Evolutionary conservation across 1,140 invertebrate species (phyloP), one percentile per base, ranked within the genome.

Genomic region (Leptoteleia sp.): DNA sequence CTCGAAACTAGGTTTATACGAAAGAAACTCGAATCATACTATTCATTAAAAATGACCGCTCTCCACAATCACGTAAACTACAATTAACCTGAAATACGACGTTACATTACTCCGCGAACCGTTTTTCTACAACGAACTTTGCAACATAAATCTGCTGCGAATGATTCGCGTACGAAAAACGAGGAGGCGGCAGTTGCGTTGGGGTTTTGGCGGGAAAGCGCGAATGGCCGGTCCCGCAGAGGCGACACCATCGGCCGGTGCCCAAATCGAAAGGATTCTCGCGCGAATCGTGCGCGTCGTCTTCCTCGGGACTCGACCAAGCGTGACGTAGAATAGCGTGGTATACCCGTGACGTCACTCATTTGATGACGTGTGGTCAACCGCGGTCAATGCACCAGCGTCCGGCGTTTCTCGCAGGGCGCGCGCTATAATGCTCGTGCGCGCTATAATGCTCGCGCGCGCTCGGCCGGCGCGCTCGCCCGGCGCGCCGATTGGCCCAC

Each of bases 331-430:
- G 81, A 82, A 64, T 79, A 81, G 79, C 85, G 84, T 85, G 82
- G 82, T 83, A 81, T 82, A 81, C 78, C 75, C 61, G 85, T 89
- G 88, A 90, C 88, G 88, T 89, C 88, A 89, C 83, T 87, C 84
- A 86, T 87, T 88, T 83, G 88, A 89, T 89, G 88, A 89, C 88
- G 88, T 86, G 88, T 89, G 88, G 88, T 90, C 89, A 90, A 88
- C 86, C 83, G 87, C 89, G 89, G 89, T 89, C 89, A 89, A 89
- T 89, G 89, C 89, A 89, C 89, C 85, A 85, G 78, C 73, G 48
- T 81, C 83, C 81, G 82, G 83, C 85, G 83, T 84, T 87, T 87
- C 84, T 86, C 83, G 83, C 83, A 85, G 86, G 84, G 84, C 82
- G 47, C 76, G 57, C 76, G 68, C 81, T 83, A 80, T 82, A 6